Conservation (phyloP, 1,140 invertebrate genomes). For the Drosophila melanica region DNA sequence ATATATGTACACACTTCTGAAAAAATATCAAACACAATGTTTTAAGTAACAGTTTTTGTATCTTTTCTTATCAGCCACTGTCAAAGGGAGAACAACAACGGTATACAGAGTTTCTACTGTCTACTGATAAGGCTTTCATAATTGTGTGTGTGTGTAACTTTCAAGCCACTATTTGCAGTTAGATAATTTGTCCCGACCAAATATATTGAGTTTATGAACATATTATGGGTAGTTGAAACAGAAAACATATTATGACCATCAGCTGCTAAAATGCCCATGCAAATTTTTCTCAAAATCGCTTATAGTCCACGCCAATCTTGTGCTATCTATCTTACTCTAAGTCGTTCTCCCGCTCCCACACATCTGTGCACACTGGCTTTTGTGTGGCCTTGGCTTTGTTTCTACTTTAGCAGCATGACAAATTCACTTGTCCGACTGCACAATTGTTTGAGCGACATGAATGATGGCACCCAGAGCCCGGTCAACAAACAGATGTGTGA, state of each 20-base stretch:
- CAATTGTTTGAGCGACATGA: constrained; percentile 61
- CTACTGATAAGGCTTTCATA: constrained; percentile 14
- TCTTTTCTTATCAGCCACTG: neutral
- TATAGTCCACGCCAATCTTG: neutral
- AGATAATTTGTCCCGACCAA: neutral
- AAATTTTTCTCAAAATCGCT: constrained; percentile 39
- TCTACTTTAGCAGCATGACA: constrained; percentile 71
- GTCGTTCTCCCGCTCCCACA: neutral
- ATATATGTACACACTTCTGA: constrained; percentile 1
- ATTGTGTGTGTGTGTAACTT: neutral
- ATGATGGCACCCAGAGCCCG: constrained; percentile 27
- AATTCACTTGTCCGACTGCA: constrained; percentile 77
- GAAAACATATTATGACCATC: constrained; percentile 36
- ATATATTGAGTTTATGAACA: neutral
- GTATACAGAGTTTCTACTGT: neutral
- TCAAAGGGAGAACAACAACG: neutral
- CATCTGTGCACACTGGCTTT: constrained; percentile 41
- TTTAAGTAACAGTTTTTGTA: constrained; percentile 1
- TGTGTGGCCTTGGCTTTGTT: constrained; percentile 71
- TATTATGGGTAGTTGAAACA: constrained; percentile 23
- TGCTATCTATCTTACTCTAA: neutral
- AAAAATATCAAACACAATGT: constrained; percentile 22
- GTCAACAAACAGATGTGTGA: constrained; percentile 60
- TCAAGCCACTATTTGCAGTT: neutral
- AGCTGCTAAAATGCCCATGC: constrained; percentile 24